Conservation (phyloP, 2,113 vertebrate species). For the Cnemophilus loriae region DNA sequence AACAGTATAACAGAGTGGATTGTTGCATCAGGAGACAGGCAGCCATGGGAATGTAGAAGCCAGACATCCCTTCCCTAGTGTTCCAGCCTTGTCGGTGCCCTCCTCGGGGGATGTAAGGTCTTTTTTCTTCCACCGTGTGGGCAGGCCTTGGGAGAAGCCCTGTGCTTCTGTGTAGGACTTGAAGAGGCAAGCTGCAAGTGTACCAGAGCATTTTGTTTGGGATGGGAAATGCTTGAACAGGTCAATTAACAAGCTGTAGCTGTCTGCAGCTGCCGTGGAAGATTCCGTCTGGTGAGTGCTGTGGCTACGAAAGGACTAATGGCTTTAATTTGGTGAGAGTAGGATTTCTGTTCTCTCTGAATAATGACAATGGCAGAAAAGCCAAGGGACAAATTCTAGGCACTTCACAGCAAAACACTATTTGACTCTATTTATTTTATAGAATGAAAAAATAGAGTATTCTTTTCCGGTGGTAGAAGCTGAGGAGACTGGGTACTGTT, state of each 20-base stretch:
- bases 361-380: not conserved
- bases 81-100: not conserved
- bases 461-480: not conserved
- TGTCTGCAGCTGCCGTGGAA: not conserved
- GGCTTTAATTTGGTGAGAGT: not conserved
- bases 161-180: not conserved
- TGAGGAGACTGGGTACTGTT: not conserved
- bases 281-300: not conserved
- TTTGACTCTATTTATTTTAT: not conserved
- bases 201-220: not conserved
- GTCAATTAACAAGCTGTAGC: not conserved
- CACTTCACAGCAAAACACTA: not conserved
- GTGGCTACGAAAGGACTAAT: not conserved
- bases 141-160: not conserved
- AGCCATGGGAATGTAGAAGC: not conserved
- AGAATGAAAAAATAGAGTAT: not conserved
- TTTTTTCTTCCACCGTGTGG: not conserved
- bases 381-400: not conserved
- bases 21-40: not conserved
- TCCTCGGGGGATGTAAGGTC: not conserved
- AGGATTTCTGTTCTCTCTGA: not conserved
- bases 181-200: not conserved
- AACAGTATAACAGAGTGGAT: not conserved
- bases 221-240: not conserved
- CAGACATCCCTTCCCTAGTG: not conserved